Conservation (phyloP, 2,113 vertebrate genomes). For the Ophiodon elongatus region DNA sequence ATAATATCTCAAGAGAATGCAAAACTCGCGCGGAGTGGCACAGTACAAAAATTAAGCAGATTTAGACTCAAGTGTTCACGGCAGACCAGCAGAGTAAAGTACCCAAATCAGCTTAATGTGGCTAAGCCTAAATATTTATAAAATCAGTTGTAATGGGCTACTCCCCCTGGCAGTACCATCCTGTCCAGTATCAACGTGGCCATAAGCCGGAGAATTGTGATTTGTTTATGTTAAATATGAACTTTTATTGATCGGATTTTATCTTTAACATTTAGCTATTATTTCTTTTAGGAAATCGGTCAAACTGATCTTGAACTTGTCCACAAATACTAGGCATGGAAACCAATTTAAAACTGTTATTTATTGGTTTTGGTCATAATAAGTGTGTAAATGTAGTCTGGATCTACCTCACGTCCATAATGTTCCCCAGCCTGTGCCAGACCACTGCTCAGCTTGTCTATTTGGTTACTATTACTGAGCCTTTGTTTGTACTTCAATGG, state of each 20-base stretch:
- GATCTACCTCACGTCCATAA: constrained; percentile 40
- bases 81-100: constrained; percentile 90
- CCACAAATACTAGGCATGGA: constrained; percentile 9
- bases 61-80: constrained; percentile 89
- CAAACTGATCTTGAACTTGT: constrained; percentile 11
- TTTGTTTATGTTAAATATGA: constrained; percentile 47
- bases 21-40: constrained; percentile 87
- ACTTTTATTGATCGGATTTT: constrained; percentile 6
- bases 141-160: constrained; percentile 87
- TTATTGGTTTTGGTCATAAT: constrained; percentile 40
- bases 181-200: constrained; percentile 68
- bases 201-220: constrained; percentile 55
- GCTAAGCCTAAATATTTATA: constrained; percentile 89
- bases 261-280: background rate
- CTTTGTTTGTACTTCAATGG: constrained; percentile 80
- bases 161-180: constrained; percentile 88
- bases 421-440: constrained; percentile 29
- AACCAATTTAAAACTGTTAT: constrained; percentile 22
- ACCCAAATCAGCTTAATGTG: constrained; percentile 90
- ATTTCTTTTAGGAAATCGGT: background rate
- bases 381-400: constrained; percentile 32
- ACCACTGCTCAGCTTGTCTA: constrained; percentile 69
- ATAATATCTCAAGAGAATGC: constrained; percentile 77
- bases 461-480: constrained; percentile 81
- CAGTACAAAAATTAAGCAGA: constrained; percentile 89